Percentiles rank a stretch among this genome's conserved stretches.
phyloP scores from a whole-genome alignment of 1,140 invertebrate species.

The Bacillus rossius region DNA sequence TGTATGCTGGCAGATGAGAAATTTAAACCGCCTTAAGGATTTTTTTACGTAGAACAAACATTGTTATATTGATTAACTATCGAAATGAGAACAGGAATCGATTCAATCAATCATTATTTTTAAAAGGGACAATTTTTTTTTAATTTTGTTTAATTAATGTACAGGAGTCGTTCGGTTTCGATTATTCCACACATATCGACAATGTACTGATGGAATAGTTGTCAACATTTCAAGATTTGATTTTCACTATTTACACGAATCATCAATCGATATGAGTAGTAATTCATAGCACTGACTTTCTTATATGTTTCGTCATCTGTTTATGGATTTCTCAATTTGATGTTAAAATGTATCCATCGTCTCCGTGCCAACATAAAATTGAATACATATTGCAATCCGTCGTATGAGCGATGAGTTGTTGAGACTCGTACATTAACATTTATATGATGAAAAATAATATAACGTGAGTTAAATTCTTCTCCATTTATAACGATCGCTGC shows the following conservation, averaged over 20 bases:
- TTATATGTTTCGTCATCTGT: conserved; percentile 30
- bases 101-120: too few relatives aligned
- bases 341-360: conserved; percentile 37
- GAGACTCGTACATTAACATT: too few relatives aligned
- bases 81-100: too few relatives aligned
- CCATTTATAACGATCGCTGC: conserved; percentile 27
- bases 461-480: conserved; percentile 20
- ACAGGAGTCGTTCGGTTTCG: conserved; percentile 36
- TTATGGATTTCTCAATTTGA: conserved; percentile 33
- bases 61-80: too few relatives aligned
- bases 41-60: too few relatives aligned
- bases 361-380: conserved; percentile 38
- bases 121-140: too few relatives aligned
- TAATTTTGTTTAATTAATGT: conserved; percentile 31
- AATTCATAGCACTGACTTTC: conserved; percentile 35
- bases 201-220: conserved; percentile 36
- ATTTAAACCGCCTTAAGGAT: too few relatives aligned
- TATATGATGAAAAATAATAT: conserved; percentile 11
- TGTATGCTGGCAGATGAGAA: too few relatives aligned
- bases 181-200: conserved; percentile 39
- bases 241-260: conserved; percentile 19
- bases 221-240: conserved; percentile 17
- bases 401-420: too few relatives aligned
- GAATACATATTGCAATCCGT: conserved; percentile 37
- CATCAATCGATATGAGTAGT: conserved; percentile 39